Conservation (phyloP, 2,113 vertebrate species). For the Forbesichthys papilliferus region DNA sequence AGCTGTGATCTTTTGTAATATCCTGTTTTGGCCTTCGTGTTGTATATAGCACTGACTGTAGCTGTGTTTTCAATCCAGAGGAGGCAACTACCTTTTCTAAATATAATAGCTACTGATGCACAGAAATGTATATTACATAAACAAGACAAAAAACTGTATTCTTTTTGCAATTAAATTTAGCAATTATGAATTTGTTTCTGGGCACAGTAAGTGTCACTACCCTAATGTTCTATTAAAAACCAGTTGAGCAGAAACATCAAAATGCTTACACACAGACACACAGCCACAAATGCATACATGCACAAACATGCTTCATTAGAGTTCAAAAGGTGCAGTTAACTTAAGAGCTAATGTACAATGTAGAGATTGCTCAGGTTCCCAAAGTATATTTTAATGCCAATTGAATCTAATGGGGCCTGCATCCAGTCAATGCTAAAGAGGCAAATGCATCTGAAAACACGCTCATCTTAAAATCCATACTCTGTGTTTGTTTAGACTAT, state of each 20-base stretch:
- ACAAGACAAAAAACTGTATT: constrained; percentile 19
- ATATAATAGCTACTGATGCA: constrained; percentile 14
- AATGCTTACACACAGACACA: not conserved
- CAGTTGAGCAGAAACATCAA: constrained; percentile 13
- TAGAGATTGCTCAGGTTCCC: constrained; percentile 18
- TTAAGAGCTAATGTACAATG: constrained; percentile 9
- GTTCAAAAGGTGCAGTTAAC: constrained; percentile 22
- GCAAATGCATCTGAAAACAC: not conserved
- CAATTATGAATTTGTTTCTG: not conserved
- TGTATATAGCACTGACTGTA: constrained; percentile 62
- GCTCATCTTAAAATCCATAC: not conserved
- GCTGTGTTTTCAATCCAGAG: constrained; percentile 62
- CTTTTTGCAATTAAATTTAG: constrained; percentile 6
- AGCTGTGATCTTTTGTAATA: constrained; percentile 61
- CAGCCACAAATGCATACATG: constrained; percentile 13
- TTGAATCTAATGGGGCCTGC: not conserved
- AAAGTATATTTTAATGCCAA: constrained; percentile 28
- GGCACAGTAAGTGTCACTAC: constrained; percentile 29
- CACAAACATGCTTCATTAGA: constrained; percentile 19
- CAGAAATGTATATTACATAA: constrained; percentile 17
- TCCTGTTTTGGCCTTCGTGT: constrained; percentile 60
- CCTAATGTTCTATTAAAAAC: not conserved
- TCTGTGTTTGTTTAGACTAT: too few relatives aligned
- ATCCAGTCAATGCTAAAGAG: not conserved
- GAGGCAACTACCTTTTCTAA: constrained; percentile 36